Base-by-base conservation (phyloP, 2,797 vertebrate genomes). In the Hephaestus fuliginosus region DNA sequence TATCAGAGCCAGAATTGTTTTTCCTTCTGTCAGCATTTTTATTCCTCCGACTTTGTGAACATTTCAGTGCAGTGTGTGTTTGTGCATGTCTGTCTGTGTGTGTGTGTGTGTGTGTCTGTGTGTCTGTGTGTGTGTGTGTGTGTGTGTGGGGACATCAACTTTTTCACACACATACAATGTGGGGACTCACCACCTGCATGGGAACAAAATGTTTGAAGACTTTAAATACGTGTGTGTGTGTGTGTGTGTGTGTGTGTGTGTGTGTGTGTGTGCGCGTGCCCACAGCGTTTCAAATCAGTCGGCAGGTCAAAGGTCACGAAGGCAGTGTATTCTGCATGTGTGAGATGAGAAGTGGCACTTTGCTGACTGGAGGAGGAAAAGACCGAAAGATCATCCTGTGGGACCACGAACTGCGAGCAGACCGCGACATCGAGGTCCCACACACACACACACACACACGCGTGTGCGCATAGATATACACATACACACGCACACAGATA, bases 311-410 rank as follows among this genome's bases (percentile, higher is more conserved):
- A 94, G 98, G 95, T 83, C 98, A 99, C 0, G 97, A 99, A 44
- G 98, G 98, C 90, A 99, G 98, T 20, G 97, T 99, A 58, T 99
- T 99, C 89, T 98, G 97, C 2, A 91, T 99, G 85, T 99, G 98
- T 88, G 97, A 98, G 76, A 96, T 98, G 97, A 97, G 97, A 91
- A 98, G 96, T 15, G 98, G 98, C 5, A 96, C 96, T 85, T 92
- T 99, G 87, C 93, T 99, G 82, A 99, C 98, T 1, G 98, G 98
- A 92, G 98, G 98, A 39, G 97, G 97, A 7, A 99, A 99, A 81
- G 98, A 99, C 95, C 89, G 97, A 64, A 97, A 96, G 86, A 95
- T 99, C 86, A 95, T 99, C 83, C 92, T 98, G 65, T 99, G 98
- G 98, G 98, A 99, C 96, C 97, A 98, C 25, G 95, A 97, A 56